Evolutionary conservation across 2,113 vertebrate genomes (phyloP).

Genomic region (Pangasianodon hypophthalmus): DNA sequence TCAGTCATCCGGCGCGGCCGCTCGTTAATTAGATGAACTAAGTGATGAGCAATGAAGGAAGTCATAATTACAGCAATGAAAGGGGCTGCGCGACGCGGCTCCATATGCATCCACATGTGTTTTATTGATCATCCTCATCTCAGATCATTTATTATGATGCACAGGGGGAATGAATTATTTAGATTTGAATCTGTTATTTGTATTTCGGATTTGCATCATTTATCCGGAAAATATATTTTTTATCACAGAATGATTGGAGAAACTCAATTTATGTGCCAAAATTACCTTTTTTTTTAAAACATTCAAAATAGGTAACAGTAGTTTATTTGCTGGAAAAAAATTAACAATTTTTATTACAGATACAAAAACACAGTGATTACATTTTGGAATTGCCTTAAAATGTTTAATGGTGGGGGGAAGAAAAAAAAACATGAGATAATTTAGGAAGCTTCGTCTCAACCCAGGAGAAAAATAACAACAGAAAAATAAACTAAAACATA

Average conservation of each 20-base stretch:
- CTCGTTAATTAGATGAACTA: slow-evolving; percentile 59
- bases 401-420: not conserved
- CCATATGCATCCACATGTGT: not conserved
- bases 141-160: slow-evolving; percentile 15
- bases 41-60: slow-evolving; percentile 39
- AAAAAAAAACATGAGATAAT: no score
- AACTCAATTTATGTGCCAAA: not conserved
- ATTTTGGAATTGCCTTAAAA: not conserved
- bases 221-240: slow-evolving; percentile 36
- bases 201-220: slow-evolving; percentile 10
- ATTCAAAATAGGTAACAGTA: not conserved
- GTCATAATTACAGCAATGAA: slow-evolving; percentile 40
- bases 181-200: slow-evolving; percentile 10
- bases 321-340: not conserved
- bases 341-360: not conserved
- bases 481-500: not conserved
- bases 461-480: not conserved
- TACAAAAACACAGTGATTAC: not conserved
- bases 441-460: not conserved
- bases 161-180: slow-evolving; percentile 9
- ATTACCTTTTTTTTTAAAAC: not conserved
- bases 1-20: slow-evolving; percentile 70
- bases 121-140: slow-evolving; percentile 35
- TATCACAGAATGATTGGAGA: not conserved
- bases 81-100: not conserved